Percentiles rank a stretch among this genome's conserved stretches.
Evolutionary conservation across 2,113 vertebrate genomes (phyloP).

Genomic region (chimpanzee (Pan troglodytes)): DNA sequence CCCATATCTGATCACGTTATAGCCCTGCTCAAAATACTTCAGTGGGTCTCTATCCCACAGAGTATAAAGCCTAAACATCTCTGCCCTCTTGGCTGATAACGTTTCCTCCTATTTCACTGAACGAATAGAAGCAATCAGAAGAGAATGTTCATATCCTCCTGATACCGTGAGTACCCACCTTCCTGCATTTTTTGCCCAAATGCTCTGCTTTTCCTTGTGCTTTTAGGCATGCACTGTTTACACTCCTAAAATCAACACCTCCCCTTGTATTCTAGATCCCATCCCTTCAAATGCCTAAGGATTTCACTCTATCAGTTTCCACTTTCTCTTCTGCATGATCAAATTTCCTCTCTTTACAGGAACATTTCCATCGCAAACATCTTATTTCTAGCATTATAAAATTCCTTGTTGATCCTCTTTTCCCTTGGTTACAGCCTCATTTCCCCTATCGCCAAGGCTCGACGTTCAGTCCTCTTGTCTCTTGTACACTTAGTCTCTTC

Average conservation of each 20-base stretch:
- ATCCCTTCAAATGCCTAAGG: neutral
- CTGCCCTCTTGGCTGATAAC: neutral
- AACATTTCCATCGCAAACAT: neutral
- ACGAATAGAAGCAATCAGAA: neutral
- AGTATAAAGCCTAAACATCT: neutral
- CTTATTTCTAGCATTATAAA: neutral
- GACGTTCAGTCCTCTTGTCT: neutral
- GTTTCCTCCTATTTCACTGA: neutral
- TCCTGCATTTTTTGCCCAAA: neutral
- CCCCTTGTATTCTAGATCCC: neutral
- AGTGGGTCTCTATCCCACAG: neutral
- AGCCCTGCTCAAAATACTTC: neutral
- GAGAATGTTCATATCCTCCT: neutral
- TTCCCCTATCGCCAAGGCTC: neutral
- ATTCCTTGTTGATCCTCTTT: neutral
- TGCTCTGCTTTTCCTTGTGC: neutral
- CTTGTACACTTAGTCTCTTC: neutral
- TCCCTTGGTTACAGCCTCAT: neutral
- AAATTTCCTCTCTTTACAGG: neutral
- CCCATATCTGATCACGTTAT: neutral
- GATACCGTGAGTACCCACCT: too few species aligned
- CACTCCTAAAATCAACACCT: neutral
- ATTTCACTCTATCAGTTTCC: neutral
- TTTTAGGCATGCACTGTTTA: neutral
- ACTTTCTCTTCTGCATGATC: neutral